Conservation (phyloP, 2,113 vertebrate species). For the Antechinus flavipes region DNA sequence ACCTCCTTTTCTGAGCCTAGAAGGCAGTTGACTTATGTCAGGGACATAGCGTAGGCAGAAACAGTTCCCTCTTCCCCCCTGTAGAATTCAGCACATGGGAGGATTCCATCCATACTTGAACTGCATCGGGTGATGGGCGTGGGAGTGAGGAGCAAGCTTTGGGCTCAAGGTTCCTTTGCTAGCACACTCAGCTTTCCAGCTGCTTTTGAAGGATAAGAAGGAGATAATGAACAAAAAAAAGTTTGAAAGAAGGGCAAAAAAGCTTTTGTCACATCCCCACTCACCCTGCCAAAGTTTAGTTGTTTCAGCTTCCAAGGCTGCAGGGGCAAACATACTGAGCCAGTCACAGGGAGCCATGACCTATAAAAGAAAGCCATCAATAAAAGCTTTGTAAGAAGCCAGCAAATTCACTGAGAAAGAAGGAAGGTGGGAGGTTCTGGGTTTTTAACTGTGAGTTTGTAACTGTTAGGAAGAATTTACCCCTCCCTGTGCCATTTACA, state of each 20-base stretch:
- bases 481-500: not conserved
- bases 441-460: not conserved
- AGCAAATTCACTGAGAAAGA: not conserved
- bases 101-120: not conserved
- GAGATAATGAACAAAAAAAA: not conserved
- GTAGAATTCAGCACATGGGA: not conserved
- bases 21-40: not conserved
- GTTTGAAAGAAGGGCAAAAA: not conserved
- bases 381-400: accelerated
- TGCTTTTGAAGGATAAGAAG: not conserved
- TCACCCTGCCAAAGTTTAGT: too few relatives aligned
- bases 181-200: not conserved
- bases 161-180: not conserved
- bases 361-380: not conserved
- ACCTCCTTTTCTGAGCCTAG: not conserved
- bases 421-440: not conserved
- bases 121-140: not conserved
- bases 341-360: accelerated
- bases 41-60: not conserved
- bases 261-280: accelerated
- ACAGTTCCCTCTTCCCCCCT: not conserved
- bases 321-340: not conserved
- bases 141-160: not conserved
- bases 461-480: not conserved
- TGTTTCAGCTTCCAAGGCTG: not conserved